Conservation (phyloP, 2,113 vertebrate genomes). For the Smithornis capensis region DNA sequence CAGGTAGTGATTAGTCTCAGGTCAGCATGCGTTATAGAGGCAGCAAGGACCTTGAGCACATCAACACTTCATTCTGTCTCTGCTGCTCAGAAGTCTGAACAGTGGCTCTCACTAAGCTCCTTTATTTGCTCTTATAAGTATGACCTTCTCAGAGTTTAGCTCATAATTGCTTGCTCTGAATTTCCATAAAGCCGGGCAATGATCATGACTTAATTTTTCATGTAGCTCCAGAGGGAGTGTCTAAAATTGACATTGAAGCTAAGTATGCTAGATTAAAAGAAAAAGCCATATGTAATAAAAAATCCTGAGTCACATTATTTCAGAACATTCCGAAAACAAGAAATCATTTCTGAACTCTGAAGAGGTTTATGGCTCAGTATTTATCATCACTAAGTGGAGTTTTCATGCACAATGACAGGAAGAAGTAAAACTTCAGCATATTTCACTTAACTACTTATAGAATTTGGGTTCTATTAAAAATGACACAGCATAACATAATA, state of each 20-base stretch:
- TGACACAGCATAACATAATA: not conserved
- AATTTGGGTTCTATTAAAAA: not conserved
- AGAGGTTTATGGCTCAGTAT: not conserved
- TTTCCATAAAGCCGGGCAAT: not conserved
- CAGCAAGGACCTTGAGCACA: accelerated
- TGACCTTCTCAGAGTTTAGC: not conserved
- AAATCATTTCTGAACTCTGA: not conserved
- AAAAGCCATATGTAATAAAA: not conserved
- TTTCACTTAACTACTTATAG: not conserved
- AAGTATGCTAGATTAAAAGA: slow-evolving; percentile 27
- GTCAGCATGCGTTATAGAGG: too few relatives aligned
- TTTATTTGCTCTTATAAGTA: not conserved
- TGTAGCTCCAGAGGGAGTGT: not conserved
- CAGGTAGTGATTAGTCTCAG: not conserved
- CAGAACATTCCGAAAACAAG: not conserved
- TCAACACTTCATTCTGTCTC: not conserved
- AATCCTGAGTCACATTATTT: not conserved
- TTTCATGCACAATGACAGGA: not conserved
- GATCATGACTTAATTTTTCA: not conserved
- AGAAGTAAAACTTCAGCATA: not conserved
- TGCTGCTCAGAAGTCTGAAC: not conserved
- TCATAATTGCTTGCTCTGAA: not conserved
- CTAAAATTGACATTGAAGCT: slow-evolving; percentile 15
- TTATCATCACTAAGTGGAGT: not conserved
- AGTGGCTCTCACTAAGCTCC: not conserved